Evolutionary conservation across 2,797 vertebrate genomes (phyloP).

Genomic region (Crenuchus spilurus): DNA sequence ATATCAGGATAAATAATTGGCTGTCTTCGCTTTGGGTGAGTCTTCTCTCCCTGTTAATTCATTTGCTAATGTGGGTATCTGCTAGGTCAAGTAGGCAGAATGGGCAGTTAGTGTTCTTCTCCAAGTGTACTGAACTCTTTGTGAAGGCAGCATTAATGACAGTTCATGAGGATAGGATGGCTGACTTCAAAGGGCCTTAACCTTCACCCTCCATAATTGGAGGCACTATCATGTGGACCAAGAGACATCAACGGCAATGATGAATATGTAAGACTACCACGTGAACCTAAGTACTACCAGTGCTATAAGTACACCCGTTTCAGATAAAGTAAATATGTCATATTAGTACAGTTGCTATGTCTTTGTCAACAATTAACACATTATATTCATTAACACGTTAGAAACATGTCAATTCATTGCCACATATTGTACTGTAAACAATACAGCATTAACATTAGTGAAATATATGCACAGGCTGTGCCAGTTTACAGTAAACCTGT

Average conservation of each 20-base stretch:
- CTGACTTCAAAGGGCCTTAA: neutral
- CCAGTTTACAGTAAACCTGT: no score
- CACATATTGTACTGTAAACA: no score
- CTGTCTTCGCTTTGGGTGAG: neutral
- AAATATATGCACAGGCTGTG: no score
- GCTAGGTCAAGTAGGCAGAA: neutral
- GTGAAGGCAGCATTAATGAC: neutral
- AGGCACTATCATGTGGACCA: neutral
- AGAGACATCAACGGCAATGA: neutral
- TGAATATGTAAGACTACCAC: neutral
- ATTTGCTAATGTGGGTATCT: constrained; percentile 2
- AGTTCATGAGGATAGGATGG: neutral
- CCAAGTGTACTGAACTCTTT: neutral
- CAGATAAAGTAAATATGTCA: no score
- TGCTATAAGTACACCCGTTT: no score
- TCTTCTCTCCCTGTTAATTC: neutral
- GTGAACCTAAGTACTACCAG: no score
- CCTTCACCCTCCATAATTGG: neutral
- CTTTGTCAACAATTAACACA: no score
- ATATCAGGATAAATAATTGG: neutral
- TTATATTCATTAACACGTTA: no score
- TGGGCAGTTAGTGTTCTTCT: neutral
- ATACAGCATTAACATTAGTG: no score
- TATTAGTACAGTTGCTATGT: no score
- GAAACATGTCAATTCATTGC: no score